These are phyloP conservation scores for Hirtodrosophila alboralis DNA, from an alignment of 2,888 invertebrate genomes.

Conservation along the genomic window DNA sequence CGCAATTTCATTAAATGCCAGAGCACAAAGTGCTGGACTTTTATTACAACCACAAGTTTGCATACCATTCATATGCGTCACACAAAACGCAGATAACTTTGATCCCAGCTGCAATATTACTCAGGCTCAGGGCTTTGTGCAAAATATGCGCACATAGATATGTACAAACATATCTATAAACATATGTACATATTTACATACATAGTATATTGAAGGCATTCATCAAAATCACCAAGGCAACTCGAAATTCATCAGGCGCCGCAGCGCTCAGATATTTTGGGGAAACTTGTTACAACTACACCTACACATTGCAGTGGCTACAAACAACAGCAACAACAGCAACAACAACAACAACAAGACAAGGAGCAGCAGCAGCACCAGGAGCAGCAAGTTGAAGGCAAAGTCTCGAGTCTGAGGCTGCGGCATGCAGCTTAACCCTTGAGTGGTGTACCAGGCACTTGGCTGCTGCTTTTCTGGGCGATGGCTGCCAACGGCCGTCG, in stretches of 20 bases:
- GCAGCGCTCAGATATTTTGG: conserved; percentile 59
- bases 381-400: conserved; percentile 12
- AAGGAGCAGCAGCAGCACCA: conserved; percentile 2
- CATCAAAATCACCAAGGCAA: conserved; percentile 75
- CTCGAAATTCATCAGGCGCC: conserved; percentile 63
- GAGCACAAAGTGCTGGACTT: conserved; percentile 43
- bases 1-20: conserved; percentile 27
- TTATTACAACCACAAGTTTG: conserved; percentile 66
- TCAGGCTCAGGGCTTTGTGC: conserved; percentile 51
- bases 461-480: conserved; percentile 43
- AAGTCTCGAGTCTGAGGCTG: conserved; percentile 48
- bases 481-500: conserved; percentile 55
- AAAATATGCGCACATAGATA: conserved; percentile 14
- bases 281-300: conserved; percentile 60
- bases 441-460: conserved; percentile 69
- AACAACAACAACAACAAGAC: conserved; percentile 1
- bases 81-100: conserved; percentile 25
- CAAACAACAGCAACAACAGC: conserved; percentile 24
- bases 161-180: conserved; percentile 1
- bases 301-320: conserved; percentile 39
- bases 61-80: conserved; percentile 54
- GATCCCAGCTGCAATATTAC: conserved; percentile 59
- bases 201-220: conserved; percentile 66
- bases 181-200: conserved; percentile 17
- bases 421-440: conserved; percentile 63